These are phyloP conservation scores for Theretra japonica DNA, from an alignment of 2,888 invertebrate genomes.

Conservation along the genomic window DNA sequence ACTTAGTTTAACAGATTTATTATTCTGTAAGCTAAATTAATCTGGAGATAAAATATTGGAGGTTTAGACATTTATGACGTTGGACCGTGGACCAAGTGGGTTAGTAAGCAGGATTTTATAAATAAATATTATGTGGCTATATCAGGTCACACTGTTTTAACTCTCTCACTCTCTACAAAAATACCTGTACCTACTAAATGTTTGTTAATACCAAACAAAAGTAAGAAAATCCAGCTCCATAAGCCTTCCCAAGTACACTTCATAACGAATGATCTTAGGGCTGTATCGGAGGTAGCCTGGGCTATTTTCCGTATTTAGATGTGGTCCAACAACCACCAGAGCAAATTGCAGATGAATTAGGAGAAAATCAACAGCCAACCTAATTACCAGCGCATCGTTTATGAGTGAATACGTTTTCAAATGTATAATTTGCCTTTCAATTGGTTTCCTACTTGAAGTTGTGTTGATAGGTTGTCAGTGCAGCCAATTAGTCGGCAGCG, in stretches of 20 bases:
- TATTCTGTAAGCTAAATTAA: too few species aligned
- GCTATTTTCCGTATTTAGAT: not conserved
- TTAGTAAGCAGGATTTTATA: too few species aligned
- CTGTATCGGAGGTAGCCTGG: not conserved
- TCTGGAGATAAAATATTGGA: too few species aligned
- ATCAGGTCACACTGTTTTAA: too few species aligned
- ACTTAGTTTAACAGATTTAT: too few species aligned
- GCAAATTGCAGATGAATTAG: conserved; percentile 38
- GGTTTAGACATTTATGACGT: too few species aligned
- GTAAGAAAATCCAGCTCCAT: too few species aligned
- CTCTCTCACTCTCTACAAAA: too few species aligned
- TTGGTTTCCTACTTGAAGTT: conserved; percentile 15
- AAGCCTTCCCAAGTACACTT: not conserved
- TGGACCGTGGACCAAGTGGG: too few species aligned
- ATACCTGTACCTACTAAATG: too few species aligned
- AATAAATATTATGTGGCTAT: too few species aligned
- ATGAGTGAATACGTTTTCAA: conserved; percentile 33
- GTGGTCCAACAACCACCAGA: not conserved
- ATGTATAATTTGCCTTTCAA: conserved; percentile 14
- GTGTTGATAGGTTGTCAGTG: conserved; percentile 16
- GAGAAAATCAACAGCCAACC: conserved; percentile 34
- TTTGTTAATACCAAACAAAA: too few species aligned
- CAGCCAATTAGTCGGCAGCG: conserved; percentile 1
- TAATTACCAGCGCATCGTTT: conserved; percentile 38
- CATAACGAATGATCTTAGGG: not conserved